Base-by-base conservation (phyloP, 2,888 invertebrate species). In the Chalcis sispes region DNA sequence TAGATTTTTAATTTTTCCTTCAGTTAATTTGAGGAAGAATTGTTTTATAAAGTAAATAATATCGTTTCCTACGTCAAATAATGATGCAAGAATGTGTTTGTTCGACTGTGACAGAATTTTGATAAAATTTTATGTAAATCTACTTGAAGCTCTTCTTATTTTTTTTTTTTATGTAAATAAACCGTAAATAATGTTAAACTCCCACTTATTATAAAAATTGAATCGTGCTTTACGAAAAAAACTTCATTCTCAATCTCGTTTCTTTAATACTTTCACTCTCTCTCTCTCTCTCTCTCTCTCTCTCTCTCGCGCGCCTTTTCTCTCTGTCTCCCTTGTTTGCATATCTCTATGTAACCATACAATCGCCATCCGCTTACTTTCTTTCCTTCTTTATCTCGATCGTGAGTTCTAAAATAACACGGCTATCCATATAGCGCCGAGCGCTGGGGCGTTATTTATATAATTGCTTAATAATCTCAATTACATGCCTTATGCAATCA, bases 381-480 rank as follows among this genome's bases (percentile, higher is more conserved):
- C 15, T 8, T 42, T 42, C 8, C 25, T n/a, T 2, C 15, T 20
- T 32, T 20, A n/a, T 36, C 18, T 15, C 18, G 18, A 56, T 5
- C 79, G 80, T 81, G 80, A 79, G 61, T 82, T 83, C 81, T 87
- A 83, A 85, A 86, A 87, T 86, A 87, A 86, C 85, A 87, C 82
- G 84, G 82, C 82, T 79, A 42, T 8, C 36, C 5, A 36, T 25
- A 2, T 25, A 80, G 82, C 78, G 67, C 66, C 20, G 61, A 58
- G 65, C 23, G 67, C 79, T 79, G 80, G 79, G 81, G 82, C 81
- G 85, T 86, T 87, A 87, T 87, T 88, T 86, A 87, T 87, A 85
- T 88, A 88, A 88, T 88, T 87, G 87, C 85, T 86, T 85, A 86
- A 88, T 88, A 87, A 86, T 83, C 86, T 84, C 86, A 87, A 88